Percentiles rank a stretch among this genome's conserved stretches.
Evolutionary conservation across 1,140 invertebrate species (phyloP).

Genomic region (Leptinotarsa lineolata): DNA sequence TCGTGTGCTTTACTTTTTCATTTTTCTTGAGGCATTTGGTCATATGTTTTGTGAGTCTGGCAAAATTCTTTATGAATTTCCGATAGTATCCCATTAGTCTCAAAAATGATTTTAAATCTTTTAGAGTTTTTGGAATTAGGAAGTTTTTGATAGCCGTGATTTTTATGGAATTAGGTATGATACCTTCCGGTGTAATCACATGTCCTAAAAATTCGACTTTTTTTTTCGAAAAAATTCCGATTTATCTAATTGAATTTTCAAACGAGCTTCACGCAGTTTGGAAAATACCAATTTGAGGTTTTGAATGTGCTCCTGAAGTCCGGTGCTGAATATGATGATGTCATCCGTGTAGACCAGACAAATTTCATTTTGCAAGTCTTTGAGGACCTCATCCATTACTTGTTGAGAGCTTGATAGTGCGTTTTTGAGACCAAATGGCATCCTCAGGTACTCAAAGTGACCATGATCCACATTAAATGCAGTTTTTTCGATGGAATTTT

Average conservation of each 20-base stretch:
- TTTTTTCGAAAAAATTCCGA: conserved; percentile 16
- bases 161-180: conserved; percentile 38
- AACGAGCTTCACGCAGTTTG: not conserved
- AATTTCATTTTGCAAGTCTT: too few species aligned
- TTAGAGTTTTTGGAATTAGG: not conserved
- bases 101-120: conserved; percentile 7
- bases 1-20: too few species aligned
- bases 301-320: too few species aligned
- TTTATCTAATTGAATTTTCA: too few species aligned
- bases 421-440: conserved; percentile 18
- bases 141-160: too few species aligned
- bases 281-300: conserved; percentile 6
- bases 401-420: not conserved
- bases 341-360: too few species aligned
- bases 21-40: conserved; percentile 19
- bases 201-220: conserved; percentile 42
- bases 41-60: conserved; percentile 22
- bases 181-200: conserved; percentile 30
- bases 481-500: conserved; percentile 51
- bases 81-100: conserved; percentile 19
- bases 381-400: too few species aligned
- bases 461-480: conserved; percentile 52
- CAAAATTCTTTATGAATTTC: conserved; percentile 9
- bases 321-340: too few species aligned
- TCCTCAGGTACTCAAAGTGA: conserved; percentile 48